A percentile compares a stretch with the other conserved stretches of the same genome.
Conservation (phyloP, 2,797 vertebrate genomes). For the Sylvilagus floridanus region DNA sequence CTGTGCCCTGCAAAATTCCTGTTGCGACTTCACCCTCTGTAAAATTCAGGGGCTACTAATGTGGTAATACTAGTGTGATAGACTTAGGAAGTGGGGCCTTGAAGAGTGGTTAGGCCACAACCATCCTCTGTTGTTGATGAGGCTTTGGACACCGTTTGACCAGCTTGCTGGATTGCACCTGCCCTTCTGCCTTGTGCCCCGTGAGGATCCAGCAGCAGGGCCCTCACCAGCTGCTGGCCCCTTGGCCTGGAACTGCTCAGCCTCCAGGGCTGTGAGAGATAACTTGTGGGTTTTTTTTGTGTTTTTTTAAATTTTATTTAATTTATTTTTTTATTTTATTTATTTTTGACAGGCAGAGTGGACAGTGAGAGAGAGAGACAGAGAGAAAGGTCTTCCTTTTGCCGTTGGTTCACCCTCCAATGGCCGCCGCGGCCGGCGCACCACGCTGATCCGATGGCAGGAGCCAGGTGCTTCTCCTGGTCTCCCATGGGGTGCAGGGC, state of each 20-base stretch:
- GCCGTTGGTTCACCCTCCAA: no score
- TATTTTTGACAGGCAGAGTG: no score
- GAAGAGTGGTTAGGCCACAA: not conserved
- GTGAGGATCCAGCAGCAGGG: not conserved
- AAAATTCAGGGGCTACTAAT: not conserved
- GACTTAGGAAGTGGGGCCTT: not conserved
- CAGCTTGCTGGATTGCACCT: not conserved
- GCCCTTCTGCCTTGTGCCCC: not conserved
- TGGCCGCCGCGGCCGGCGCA: no score
- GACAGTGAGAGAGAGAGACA: no score
- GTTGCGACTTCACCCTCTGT: not conserved
- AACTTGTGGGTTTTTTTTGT: not conserved
- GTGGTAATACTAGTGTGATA: not conserved
- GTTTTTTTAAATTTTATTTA: no score
- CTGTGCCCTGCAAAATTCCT: not conserved
- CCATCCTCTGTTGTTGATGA: not conserved
- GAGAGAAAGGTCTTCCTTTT: no score
- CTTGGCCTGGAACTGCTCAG: not conserved
- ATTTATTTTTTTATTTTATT: no score
- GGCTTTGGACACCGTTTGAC: not conserved
- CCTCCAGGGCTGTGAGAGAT: not conserved
- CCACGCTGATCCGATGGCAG: no score
- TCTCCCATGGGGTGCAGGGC: no score
- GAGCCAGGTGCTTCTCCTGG: no score
- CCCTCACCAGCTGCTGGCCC: not conserved